Evolutionary conservation across 2,797 vertebrate genomes (phyloP).

Genomic region (Melanotaenia trifasciata): DNA sequence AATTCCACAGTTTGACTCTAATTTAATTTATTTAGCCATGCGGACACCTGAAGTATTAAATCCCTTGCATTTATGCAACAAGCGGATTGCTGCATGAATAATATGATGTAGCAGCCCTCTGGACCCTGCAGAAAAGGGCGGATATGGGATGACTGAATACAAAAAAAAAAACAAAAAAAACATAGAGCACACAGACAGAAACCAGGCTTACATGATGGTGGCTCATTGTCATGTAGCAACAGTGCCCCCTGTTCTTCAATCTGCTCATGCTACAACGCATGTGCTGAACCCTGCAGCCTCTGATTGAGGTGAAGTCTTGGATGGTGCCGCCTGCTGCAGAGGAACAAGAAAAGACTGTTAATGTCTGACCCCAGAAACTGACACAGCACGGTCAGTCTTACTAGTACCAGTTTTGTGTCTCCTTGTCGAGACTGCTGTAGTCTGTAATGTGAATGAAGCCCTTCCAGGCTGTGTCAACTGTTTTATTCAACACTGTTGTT

Average conservation of each 20-base stretch:
- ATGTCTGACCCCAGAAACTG: constrained; percentile 55
- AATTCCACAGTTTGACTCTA: constrained; percentile 60
- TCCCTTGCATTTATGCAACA: constrained; percentile 66
- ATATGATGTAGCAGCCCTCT: constrained; percentile 69
- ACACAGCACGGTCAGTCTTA: constrained; percentile 59
- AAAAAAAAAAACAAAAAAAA: constrained; percentile 10
- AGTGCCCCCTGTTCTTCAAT: constrained; percentile 68
- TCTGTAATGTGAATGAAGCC: constrained; percentile 76
- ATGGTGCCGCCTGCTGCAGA: constrained; percentile 48
- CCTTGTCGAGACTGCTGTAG: constrained; percentile 62
- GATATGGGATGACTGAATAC: constrained; percentile 46
- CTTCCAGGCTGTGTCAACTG: constrained; percentile 57
- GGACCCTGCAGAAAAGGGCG: constrained; percentile 50
- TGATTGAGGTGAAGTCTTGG: constrained; percentile 30
- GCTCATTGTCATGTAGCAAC: constrained; percentile 70
- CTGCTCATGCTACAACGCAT: constrained; percentile 60
- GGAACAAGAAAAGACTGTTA: constrained; percentile 63
- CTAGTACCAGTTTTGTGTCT: constrained; percentile 64
- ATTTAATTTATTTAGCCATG: constrained; percentile 81
- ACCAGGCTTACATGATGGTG: constrained; percentile 43
- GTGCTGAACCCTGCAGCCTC: constrained; percentile 49
- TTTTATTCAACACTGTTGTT: constrained; percentile 78
- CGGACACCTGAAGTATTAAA: constrained; percentile 55
- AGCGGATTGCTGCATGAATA: constrained; percentile 64
- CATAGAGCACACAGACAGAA: constrained; percentile 68